Evolutionary conservation across 2,797 vertebrate species (phyloP), one percentile per base, ranked within the genome.

Genomic region (Sebastes cheni): DNA sequence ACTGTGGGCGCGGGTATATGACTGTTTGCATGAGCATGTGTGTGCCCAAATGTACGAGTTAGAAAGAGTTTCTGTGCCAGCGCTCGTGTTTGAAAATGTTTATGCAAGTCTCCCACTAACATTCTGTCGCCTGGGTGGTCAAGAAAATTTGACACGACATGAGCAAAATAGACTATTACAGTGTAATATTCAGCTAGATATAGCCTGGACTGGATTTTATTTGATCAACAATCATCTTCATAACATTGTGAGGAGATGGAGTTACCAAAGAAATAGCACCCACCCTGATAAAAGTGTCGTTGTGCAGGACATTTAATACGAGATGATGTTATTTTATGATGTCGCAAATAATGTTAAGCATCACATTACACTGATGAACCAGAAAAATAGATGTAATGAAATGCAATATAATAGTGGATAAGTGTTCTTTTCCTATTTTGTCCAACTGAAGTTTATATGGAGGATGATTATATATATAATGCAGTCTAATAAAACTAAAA

Each of bases 31-130:
- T 77, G 80, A 87, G 86, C 82, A 84, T 78, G 86, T 86, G 89
- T 85, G 86, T 39, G 58, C 70, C 90, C 86, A 86, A 90, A 90
- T 86, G 86, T 77, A 88, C 83, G 60, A 81, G 84, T 90, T 85
- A 87, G 46, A 86, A 82, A 88, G 59, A 70, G 75, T 86, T 79
- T 78, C 61, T 69, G 81, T 87, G 89, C 85, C 82, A 84, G 75
- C 5, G 83, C 32, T 72, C 54, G 69, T 84, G 85, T 79, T 86
- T 86, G 67, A 86, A 87, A 90, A 88, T 83, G 89, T 91, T 88
- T 91, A 84, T 84, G 81, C 72, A 84, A 85, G 77, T 93, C 91
- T 91, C 90, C 92, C 91, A 92, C 91, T 73, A 91, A 92, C 91
- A 92, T 92, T 91, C 91, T 93, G 92, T 89, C 67, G 85, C 87